Base-by-base conservation (phyloP, 2,113 vertebrate species). In the Gnathonemus echidnorhynchus region DNA sequence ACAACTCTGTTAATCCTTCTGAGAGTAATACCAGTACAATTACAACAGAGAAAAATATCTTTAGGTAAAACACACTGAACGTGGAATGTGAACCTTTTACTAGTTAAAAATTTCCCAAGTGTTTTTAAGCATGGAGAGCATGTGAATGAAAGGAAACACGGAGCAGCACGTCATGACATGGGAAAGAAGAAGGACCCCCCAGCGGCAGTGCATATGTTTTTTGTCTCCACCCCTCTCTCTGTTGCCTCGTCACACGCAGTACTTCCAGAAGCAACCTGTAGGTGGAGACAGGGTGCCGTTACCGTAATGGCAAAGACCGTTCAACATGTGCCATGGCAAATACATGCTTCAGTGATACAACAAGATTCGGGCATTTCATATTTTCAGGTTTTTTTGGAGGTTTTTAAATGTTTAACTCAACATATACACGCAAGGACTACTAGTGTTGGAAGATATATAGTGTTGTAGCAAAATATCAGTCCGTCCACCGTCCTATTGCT, bases 181-280 rank as follows among this genome's bases (percentile, higher is more conserved):
- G 50, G n/a, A 35, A 53, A 27, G 46, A 35, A 35, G n/a, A 7
- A 42, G 74, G 74, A 80, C 35, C 17, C 5, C 48, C 21, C 15
- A 48, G 9, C 6, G 39, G 39, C 58, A 31, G 58, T 5, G 39
- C 24, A 1, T 19, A 0, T 48, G 5, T 42, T n/a, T 24, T 24
- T 85, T n/a, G 7, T n/a, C 42, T 56, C 42, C 45, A n/a, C 10
- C 83, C 24, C 8, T n/a, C 88, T 46, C 17, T 83, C 84, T 62
- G 46, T 50, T 8, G 19, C 0, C 3, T 1, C 10, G 11, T 96
- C 92, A 96, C 90, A 96, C 95, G 90, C 95, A 96, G 91, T 96
- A 96, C 91, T 96, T 96, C 96, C 96, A 96, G 92, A 96, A 96
- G 90, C 96, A 96, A 88, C 95, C 96, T 96, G 92, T 86, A 56